phyloP scores from a whole-genome alignment of 2,797 vertebrate species.

The Typhlichthys subterraneus region DNA sequence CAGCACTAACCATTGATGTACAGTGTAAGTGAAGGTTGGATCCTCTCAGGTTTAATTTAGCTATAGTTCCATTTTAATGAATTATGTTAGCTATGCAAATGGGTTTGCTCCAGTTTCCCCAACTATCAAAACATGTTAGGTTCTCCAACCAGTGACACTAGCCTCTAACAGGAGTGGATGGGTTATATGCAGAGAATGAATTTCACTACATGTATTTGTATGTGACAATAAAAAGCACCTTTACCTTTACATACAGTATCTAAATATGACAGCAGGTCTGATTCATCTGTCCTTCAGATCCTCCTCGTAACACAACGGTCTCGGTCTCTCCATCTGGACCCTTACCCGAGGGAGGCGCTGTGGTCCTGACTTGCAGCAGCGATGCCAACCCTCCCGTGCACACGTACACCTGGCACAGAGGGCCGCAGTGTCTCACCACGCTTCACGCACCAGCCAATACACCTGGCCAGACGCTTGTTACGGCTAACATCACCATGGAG shows the following conservation, averaged over 20 bases:
- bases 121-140: too few relatives aligned
- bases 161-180: too few relatives aligned
- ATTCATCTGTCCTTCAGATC: slow-evolving; percentile 32
- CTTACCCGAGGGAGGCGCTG: slow-evolving; percentile 3
- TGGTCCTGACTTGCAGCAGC: slow-evolving; percentile 66
- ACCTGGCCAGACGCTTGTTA: slow-evolving; percentile 25
- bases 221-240: too few relatives aligned
- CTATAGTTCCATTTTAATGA: neutral
- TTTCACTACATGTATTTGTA: too few relatives aligned
- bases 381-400: slow-evolving; percentile 65
- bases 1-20: slow-evolving; percentile 38
- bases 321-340: slow-evolving; percentile 19
- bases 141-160: too few relatives aligned
- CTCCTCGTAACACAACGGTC: slow-evolving; percentile 44
- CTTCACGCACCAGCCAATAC: neutral
- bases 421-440: slow-evolving; percentile 37
- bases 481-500: slow-evolving; percentile 18
- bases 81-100: too few relatives aligned
- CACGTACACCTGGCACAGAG: slow-evolving; percentile 58
- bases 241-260: too few relatives aligned
- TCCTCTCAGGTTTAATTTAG: neutral
- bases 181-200: too few relatives aligned
- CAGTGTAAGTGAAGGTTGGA: slow-evolving; percentile 52
- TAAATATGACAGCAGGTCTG: too few relatives aligned
- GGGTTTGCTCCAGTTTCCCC: too few relatives aligned